phyloP scores from a whole-genome alignment of 2,888 invertebrate species.

The Folsomia manolachei region DNA sequence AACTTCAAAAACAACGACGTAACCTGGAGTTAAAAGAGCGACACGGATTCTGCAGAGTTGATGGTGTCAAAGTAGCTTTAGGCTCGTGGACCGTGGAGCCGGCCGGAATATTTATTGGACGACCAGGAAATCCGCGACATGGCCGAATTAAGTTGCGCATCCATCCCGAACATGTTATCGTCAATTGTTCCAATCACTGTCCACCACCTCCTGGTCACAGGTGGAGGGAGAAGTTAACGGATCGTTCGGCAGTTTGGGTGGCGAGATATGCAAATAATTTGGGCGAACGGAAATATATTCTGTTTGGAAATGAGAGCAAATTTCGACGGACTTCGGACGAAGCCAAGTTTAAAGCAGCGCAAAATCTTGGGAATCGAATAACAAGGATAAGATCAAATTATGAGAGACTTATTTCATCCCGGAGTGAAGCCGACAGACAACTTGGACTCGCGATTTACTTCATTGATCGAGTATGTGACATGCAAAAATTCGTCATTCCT shows the following conservation, averaged over 20 bases:
- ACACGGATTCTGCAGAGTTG: neutral
- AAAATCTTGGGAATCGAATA: neutral
- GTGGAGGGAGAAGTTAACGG: neutral
- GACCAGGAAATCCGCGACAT: constrained; percentile 7
- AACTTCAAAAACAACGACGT: neutral
- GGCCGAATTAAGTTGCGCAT: constrained; percentile 7
- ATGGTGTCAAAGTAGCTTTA: neutral
- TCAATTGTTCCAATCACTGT: neutral
- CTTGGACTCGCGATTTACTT: neutral
- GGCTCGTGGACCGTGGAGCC: constrained; percentile 11
- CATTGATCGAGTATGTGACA: constrained; percentile 1
- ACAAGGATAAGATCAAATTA: neutral
- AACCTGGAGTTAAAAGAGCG: too few species aligned
- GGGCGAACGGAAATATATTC: constrained; percentile 2
- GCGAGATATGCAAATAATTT: constrained; percentile 7
- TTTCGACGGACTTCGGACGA: neutral
- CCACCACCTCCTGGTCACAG: neutral
- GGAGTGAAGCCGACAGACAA: neutral
- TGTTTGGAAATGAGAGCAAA: neutral
- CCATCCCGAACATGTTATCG: constrained; percentile 2
- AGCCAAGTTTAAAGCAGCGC: constrained; percentile 5
- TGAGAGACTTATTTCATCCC: neutral
- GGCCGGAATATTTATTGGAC: constrained; percentile 3
- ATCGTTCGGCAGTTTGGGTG: neutral
- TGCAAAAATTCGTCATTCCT: neutral